Conservation (phyloP, 2,797 vertebrate genomes). For the Bovichtus diacanthus region DNA sequence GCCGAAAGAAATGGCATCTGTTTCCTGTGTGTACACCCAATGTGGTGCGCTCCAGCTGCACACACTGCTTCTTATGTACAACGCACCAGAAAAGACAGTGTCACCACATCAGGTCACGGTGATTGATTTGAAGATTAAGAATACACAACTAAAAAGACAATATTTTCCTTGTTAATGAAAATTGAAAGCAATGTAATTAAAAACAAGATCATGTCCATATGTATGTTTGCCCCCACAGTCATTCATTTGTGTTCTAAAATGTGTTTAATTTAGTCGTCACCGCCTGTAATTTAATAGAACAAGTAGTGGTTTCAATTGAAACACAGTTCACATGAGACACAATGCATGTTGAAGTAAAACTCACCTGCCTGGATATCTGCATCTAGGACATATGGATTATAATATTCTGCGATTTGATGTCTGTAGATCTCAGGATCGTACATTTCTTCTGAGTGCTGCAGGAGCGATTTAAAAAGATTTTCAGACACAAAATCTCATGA, state of each 20-base stretch:
- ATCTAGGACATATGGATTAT: constrained; percentile 93
- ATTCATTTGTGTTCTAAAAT: not conserved
- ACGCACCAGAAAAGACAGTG: constrained; percentile 48
- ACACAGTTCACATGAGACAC: constrained; percentile 9
- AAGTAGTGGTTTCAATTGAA: not conserved
- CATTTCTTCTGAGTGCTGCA: constrained; percentile 93
- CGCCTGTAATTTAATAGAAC: not conserved
- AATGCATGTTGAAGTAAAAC: constrained; percentile 58
- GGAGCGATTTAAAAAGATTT: constrained; percentile 45
- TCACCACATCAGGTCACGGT: constrained; percentile 37
- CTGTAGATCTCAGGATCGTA: constrained; percentile 96
- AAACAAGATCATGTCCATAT: not conserved
- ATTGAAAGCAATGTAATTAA: not conserved
- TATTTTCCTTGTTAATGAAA: not conserved
- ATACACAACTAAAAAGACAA: not conserved
- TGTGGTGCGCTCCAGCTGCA: constrained; percentile 79
- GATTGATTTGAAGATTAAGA: constrained; percentile 26
- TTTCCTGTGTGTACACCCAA: constrained; percentile 86
- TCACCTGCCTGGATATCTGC: constrained; percentile 93
- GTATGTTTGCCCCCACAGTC: not conserved
- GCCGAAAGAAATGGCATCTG: constrained; percentile 87
- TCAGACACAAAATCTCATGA: constrained; percentile 7
- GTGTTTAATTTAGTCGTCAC: not conserved
- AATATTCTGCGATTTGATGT: constrained; percentile 89
- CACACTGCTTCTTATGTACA: constrained; percentile 61